These are phyloP conservation scores for Drosophila lacteicornis DNA, from an alignment of 1,140 invertebrate genomes.

Conservation along the genomic window DNA sequence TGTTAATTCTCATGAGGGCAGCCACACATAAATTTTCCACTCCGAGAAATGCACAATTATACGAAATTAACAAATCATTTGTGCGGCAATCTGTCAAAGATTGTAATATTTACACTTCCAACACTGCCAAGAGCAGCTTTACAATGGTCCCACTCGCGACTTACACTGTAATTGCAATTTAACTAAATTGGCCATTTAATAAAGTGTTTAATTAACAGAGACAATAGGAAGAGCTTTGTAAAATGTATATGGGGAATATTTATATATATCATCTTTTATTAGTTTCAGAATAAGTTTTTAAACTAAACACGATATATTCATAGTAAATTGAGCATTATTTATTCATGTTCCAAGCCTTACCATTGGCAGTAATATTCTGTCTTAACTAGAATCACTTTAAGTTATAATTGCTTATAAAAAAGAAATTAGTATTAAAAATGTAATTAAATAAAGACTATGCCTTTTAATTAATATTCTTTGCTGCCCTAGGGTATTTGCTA, in stretches of 20 bases:
- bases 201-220: slow-evolving; percentile 40
- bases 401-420: neutral
- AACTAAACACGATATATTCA: neutral
- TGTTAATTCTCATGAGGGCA: slow-evolving; percentile 62
- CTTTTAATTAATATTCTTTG: neutral
- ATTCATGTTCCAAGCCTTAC: too few relatives aligned
- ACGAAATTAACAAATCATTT: slow-evolving; percentile 55
- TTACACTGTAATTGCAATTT: slow-evolving; percentile 14
- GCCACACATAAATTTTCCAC: slow-evolving; percentile 61
- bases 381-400: neutral
- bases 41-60: slow-evolving; percentile 47
- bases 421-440: neutral
- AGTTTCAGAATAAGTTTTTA: too few relatives aligned
- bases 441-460: neutral
- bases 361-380: too few relatives aligned
- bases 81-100: slow-evolving; percentile 45
- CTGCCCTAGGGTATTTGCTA: neutral
- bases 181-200: slow-evolving; percentile 56
- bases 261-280: too few relatives aligned
- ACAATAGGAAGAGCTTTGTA: slow-evolving; percentile 2
- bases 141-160: neutral
- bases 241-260: neutral
- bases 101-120: slow-evolving; percentile 21
- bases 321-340: too few relatives aligned
- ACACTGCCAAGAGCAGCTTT: slow-evolving; percentile 6